Evolutionary conservation across 2,797 vertebrate species (phyloP), one percentile per base, ranked within the genome.

Genomic region (Coendou prehensilis): DNA sequence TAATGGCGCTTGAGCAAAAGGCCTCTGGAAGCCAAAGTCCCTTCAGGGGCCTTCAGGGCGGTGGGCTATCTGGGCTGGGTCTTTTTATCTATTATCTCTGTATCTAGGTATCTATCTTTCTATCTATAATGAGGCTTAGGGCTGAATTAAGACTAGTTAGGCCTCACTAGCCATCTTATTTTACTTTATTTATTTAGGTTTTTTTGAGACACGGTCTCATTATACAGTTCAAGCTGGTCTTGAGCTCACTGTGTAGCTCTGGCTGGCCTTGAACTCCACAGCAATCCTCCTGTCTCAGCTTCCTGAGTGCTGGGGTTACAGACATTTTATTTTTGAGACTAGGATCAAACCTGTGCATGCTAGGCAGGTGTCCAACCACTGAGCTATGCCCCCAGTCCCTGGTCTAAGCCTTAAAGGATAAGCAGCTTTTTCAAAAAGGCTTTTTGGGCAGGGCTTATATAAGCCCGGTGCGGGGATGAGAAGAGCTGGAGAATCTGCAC

Each of bases 391-490:
- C 22, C 37, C 9, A 11, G 37, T 11, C n/a, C 10, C 4, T 71
- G 82, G 30, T 33, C 5, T 69, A 37, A 63, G 64, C 85, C 71
- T 86, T 85, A 23, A 78, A 93, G 86, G 79, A 11, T 30, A 56
- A 82, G 15, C 50, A 73, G 79, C 28, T 94, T 93, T 78, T 41
- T 75, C 94, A 91, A 69, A 73, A 90, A 75, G 30, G 26, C 14
- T 75, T 18, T 84, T 81, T 84, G 71, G 64, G 63, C 23, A 56
- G 61, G 59, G 23, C 28, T 30, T 23, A n/a, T 22, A 41, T 18
- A 33, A 22, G 23, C 69, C 22, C 26, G 52, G 26, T 2, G 8
- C 37, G 10, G 76, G 82, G 71, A 61, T 22, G 13, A 93, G 69
- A 69, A 86, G 64, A 4, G 47, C 14, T 9, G 15, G 41, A 57